phyloP scores from a whole-genome alignment of 2,888 invertebrate genomes.

The Netelia fuscicornis region DNA sequence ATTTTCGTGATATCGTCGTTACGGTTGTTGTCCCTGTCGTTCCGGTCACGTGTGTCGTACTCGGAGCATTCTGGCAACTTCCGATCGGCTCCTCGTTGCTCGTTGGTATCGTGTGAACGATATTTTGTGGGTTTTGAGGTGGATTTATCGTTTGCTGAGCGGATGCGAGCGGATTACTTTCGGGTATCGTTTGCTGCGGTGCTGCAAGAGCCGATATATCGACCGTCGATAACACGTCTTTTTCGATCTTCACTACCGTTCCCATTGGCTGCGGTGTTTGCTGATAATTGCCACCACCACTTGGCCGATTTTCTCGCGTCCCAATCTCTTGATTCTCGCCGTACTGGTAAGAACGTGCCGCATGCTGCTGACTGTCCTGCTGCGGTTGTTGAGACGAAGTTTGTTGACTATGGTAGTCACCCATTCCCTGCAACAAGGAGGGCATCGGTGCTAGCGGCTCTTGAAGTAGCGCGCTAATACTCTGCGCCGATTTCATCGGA shows the following conservation, averaged over 20 bases:
- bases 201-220: slow-evolving; percentile 77
- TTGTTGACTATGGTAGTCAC: slow-evolving; percentile 75
- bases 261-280: slow-evolving; percentile 7
- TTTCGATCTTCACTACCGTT: slow-evolving; percentile 40
- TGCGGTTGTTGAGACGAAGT: slow-evolving; percentile 70
- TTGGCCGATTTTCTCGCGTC: not conserved
- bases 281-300: not conserved
- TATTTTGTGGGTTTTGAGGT: not conserved
- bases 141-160: slow-evolving; percentile 5
- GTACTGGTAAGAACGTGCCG: slow-evolving; percentile 21
- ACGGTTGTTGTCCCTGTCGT: slow-evolving; percentile 1
- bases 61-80: not conserved
- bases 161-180: slow-evolving; percentile 40
- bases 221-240: slow-evolving; percentile 76
- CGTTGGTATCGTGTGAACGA: not conserved
- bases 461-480: slow-evolving; percentile 82
- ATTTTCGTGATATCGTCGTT: slow-evolving; percentile 74
- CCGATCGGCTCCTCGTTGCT: not conserved
- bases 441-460: slow-evolving; percentile 80
- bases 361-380: slow-evolving; percentile 58
- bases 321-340: slow-evolving; percentile 1
- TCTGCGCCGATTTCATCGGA: slow-evolving; percentile 80
- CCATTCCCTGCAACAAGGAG: slow-evolving; percentile 79
- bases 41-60: slow-evolving; percentile 28
- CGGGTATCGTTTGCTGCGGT: slow-evolving; percentile 72